Base-by-base conservation (phyloP, 92 coral and sea anemone species). In the Umimayanthus chanpuru region DNA sequence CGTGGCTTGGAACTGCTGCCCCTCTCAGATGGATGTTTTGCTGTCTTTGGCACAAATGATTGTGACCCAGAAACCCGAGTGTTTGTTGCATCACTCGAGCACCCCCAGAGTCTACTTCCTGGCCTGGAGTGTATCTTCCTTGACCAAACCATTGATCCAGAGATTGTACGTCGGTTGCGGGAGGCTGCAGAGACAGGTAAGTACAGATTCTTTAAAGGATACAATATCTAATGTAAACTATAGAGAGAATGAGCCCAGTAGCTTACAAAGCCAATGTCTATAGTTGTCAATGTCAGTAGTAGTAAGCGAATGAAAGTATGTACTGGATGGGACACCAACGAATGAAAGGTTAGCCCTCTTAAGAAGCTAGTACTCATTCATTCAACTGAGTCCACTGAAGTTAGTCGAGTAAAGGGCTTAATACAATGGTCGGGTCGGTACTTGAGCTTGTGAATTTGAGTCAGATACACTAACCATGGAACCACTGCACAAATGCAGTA, bases 1-100 rank as follows among this genome's bases (percentile, higher is more conserved):
- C 50, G 47, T 23, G 98, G 92, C 29, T 87, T 96, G n/a, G 86
- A 91, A 36, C 92, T 96, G 21, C 91, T 96, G 12, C 98, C 98
- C 1, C 73, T 93, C 38, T 88, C 94, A 32, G 81, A 92, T 43
- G 90, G 91, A 76, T 41, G 64, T 8, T 94, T 94, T 55, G 49
- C 82, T 47, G 15, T 82, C 3, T 96, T 96, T 84, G 15, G 56
- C 8, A 36, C 29, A 32, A 70, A 76, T 16, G 49, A 38, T 43
- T 65, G 75, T 14, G 86, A 71, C 30, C 86, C 65, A 15, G 81
- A 86, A 9, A 3, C 77, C 72, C 81, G 89, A 38, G 77, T 96
- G 21, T 96, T 80, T 71, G 89, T 96, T 38, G 65, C 92, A 29
- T 90, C 93, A 9, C 73, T 53, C 30, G 91, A 89, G 38, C 97